Evolutionary conservation across 2,797 vertebrate species (phyloP).

Genomic region (Hemitrygon akajei): DNA sequence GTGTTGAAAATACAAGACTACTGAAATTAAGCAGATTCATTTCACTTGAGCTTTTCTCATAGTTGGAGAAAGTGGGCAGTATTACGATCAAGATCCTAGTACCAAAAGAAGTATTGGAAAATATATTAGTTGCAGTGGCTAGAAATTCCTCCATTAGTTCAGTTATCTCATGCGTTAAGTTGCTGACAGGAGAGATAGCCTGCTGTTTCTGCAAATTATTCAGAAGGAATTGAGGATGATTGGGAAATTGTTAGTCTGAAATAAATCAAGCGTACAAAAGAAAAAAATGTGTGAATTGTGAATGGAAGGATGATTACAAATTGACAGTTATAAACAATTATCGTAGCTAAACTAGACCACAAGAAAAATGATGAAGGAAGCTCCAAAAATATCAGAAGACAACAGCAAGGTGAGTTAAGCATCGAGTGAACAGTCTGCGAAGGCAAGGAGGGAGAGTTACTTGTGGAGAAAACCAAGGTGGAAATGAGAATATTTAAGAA

Average conservation of each 20-base stretch:
- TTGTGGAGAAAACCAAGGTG: background rate
- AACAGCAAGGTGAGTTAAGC: background rate
- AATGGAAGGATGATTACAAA: too few species aligned
- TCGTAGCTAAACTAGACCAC: too few species aligned
- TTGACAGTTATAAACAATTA: too few species aligned
- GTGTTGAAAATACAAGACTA: background rate
- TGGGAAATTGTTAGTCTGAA: too few species aligned
- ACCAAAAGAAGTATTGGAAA: background rate
- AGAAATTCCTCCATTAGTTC: background rate
- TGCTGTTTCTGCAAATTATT: background rate
- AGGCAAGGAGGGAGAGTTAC: background rate
- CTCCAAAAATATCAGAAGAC: background rate
- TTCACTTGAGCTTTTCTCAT: background rate
- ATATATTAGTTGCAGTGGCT: background rate
- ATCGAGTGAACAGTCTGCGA: background rate
- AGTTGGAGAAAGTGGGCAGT: background rate
- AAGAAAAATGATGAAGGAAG: background rate
- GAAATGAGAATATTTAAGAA: background rate
- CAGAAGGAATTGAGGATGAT: too few species aligned
- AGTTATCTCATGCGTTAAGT: background rate
- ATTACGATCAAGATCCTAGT: background rate
- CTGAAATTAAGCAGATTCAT: background rate
- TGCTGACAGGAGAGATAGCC: background rate
- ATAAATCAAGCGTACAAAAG: too few species aligned
- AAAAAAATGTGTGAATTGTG: too few species aligned